A percentile compares a stretch with the other conserved stretches of the same genome.
Conservation (phyloP, 2,113 vertebrate genomes). For the Anser cygnoides region DNA sequence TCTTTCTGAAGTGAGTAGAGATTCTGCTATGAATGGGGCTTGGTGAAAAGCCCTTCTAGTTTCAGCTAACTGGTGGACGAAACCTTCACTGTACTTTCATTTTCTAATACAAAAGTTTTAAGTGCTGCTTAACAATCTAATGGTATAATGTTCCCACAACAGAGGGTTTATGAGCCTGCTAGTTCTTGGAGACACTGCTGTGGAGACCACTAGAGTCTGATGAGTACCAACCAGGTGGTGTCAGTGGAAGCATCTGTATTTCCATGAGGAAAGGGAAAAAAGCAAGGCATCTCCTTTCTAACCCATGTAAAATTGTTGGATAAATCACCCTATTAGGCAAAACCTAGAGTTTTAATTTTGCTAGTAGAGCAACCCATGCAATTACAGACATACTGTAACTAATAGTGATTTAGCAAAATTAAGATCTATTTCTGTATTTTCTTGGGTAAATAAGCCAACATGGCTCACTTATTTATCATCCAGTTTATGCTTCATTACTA, state of each 20-base stretch:
- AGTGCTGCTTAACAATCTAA: neutral
- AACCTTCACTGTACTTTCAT: neutral
- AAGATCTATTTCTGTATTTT: neutral
- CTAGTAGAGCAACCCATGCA: neutral
- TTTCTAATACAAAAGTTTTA: neutral
- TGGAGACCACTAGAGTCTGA: neutral
- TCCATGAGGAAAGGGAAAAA: neutral
- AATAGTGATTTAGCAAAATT: neutral
- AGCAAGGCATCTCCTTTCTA: neutral
- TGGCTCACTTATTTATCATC: neutral
- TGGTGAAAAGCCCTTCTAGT: neutral
- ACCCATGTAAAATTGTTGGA: neutral
- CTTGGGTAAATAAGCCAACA: neutral
- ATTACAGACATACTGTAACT: neutral
- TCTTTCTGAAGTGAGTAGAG: neutral
- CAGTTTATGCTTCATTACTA: neutral
- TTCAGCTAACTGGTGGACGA: neutral
- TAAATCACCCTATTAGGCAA: neutral
- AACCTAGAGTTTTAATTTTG: neutral
- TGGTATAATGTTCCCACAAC: neutral
- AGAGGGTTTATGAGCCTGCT: neutral
- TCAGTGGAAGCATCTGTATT: neutral
- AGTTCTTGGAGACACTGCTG: neutral
- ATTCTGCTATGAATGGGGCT: neutral
- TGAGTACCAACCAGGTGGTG: fast-evolving